These are phyloP conservation scores for Phyto melanocephala DNA, from an alignment of 2,888 invertebrate species.

Conservation along the genomic window DNA sequence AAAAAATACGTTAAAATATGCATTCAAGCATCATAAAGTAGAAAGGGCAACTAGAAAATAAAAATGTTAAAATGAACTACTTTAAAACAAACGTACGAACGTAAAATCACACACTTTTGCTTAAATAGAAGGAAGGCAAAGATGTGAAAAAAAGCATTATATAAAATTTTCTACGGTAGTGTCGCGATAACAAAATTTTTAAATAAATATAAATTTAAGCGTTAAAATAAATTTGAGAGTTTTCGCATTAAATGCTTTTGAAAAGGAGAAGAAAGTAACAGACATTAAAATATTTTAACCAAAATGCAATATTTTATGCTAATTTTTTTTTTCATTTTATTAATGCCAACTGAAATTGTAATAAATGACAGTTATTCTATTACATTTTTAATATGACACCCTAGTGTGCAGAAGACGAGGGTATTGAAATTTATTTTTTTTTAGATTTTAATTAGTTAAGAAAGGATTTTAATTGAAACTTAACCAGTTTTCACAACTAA, in stretches of 20 bases:
- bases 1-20: constrained; percentile 49
- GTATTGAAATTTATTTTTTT: not conserved
- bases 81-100: constrained; percentile 20
- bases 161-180: constrained; percentile 21
- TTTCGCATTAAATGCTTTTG: not conserved
- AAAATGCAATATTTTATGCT: constrained; percentile 55
- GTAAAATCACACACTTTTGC: not conserved
- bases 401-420: not conserved
- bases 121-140: not conserved
- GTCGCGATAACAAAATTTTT: constrained; percentile 26
- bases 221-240: constrained; percentile 1
- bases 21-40: constrained; percentile 32
- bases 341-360: not conserved
- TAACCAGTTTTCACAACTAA: too few relatives aligned
- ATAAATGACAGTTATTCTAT: not conserved
- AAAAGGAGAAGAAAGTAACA: constrained; percentile 2
- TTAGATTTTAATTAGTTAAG: too few relatives aligned
- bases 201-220: constrained; percentile 58
- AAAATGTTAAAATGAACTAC: constrained; percentile 13
- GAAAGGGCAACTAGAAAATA: not conserved
- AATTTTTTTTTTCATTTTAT: constrained; percentile 33
- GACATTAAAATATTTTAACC: constrained; percentile 42
- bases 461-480: too few relatives aligned
- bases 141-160: not conserved
- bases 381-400: not conserved